These are phyloP conservation scores for Lasaia peninsularis DNA, from an alignment of 1,140 invertebrate species.

Conservation along the genomic window DNA sequence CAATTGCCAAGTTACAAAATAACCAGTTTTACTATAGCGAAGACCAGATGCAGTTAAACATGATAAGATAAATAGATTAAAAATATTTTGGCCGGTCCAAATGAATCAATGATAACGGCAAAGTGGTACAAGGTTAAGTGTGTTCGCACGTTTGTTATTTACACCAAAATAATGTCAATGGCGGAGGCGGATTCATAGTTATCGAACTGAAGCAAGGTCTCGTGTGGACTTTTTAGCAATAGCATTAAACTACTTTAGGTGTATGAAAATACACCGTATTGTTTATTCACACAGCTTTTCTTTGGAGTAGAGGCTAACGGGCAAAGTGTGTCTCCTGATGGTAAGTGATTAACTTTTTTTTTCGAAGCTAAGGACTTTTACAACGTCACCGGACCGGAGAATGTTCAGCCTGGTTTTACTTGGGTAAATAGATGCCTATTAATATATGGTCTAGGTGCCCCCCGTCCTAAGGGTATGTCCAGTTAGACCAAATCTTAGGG, in stretches of 20 bases:
- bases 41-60: constrained; percentile 9
- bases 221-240: constrained; percentile 12
- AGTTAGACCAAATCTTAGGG: too few species aligned
- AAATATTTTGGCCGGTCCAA: constrained; percentile 21
- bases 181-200: constrained; percentile 21
- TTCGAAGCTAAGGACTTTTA: too few species aligned
- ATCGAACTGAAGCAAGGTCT: constrained; percentile 23
- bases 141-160: constrained; percentile 32
- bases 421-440: too few species aligned
- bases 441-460: too few species aligned
- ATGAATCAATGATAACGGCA: constrained; percentile 33
- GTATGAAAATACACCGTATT: neutral
- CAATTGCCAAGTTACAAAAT: neutral
- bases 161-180: constrained; percentile 43
- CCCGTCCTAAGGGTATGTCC: too few species aligned
- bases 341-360: too few species aligned
- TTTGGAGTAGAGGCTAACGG: too few species aligned
- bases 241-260: neutral
- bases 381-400: too few species aligned
- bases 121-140: constrained; percentile 36
- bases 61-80: constrained; percentile 17
- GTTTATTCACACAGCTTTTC: neutral
- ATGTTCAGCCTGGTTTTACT: too few species aligned
- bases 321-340: too few species aligned
- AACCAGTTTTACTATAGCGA: neutral